phyloP scores from a whole-genome alignment of 2,797 vertebrate genomes.

The Coilia nasus region DNA sequence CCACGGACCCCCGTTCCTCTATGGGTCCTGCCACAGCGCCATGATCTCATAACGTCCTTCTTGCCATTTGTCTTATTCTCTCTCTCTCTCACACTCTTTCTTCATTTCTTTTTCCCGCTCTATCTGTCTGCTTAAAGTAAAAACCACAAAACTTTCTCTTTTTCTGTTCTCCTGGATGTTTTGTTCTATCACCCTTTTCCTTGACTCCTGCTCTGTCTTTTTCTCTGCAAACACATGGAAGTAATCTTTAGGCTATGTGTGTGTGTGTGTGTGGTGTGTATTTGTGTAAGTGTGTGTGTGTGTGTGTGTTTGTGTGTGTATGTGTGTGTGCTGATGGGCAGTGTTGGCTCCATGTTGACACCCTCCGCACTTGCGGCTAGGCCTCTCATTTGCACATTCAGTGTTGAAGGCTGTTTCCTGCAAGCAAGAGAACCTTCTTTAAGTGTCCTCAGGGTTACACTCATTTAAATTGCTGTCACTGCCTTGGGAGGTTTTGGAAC shows the following conservation, averaged over 20 bases:
- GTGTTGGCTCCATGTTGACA: slow-evolving; percentile 61
- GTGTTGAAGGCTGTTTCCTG: slow-evolving; percentile 71
- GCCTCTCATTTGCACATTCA: slow-evolving; percentile 62
- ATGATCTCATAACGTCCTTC: slow-evolving; percentile 44
- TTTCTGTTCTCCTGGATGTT: neutral
- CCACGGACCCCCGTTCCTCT: slow-evolving; percentile 68
- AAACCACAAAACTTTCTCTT: slow-evolving; percentile 6
- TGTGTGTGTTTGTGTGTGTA: neutral
- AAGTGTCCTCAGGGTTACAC: slow-evolving; percentile 68
- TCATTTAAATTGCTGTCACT: slow-evolving; percentile 71
- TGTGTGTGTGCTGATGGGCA: slow-evolving; percentile 70
- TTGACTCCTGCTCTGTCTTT: slow-evolving; percentile 63
- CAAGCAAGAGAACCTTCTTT: slow-evolving; percentile 64
- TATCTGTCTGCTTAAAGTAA: neutral
- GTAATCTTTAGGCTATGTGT: slow-evolving; percentile 64
- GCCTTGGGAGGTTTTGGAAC: slow-evolving; percentile 59
- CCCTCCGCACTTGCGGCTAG: slow-evolving; percentile 21
- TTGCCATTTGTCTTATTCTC: slow-evolving; percentile 46
- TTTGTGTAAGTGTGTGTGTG: too few relatives aligned
- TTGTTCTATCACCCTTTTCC: slow-evolving; percentile 32
- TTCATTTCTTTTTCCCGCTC: neutral
- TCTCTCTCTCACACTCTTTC: slow-evolving; percentile 34
- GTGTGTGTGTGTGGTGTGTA: neutral
- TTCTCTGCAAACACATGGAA: slow-evolving; percentile 71
- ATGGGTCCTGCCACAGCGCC: slow-evolving; percentile 38